A percentile compares a stretch with the other conserved stretches of the same genome.
Conservation (phyloP, 2,888 invertebrate genomes). For the Anticlea derivata region DNA sequence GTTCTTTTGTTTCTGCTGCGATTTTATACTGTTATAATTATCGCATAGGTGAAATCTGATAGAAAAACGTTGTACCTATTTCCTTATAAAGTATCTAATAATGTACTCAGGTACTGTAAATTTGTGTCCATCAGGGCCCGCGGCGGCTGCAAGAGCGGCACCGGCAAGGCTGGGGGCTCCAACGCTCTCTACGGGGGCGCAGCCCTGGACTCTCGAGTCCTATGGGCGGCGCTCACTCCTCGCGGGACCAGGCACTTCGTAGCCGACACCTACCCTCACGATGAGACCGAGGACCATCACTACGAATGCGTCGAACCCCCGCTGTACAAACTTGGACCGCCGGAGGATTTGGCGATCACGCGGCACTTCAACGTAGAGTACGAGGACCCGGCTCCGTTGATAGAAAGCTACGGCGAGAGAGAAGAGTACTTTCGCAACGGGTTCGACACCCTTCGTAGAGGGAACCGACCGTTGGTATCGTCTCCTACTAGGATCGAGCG, state of each 20-base stretch:
- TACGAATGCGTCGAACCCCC: slow-evolving; percentile 88
- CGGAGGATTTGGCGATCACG: slow-evolving; percentile 84
- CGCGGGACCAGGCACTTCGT: slow-evolving; percentile 92
- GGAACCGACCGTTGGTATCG: slow-evolving; percentile 87
- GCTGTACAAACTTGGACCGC: slow-evolving; percentile 76
- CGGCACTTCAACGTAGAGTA: slow-evolving; percentile 92
- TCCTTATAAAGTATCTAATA: slow-evolving; percentile 14
- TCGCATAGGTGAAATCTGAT: too few relatives aligned
- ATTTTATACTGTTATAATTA: too few relatives aligned
- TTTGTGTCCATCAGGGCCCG: slow-evolving; percentile 58
- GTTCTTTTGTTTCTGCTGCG: too few relatives aligned
- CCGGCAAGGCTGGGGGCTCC: slow-evolving; percentile 79
- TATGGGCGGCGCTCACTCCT: slow-evolving; percentile 94
- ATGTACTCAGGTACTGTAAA: slow-evolving; percentile 29
- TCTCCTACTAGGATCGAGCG: slow-evolving; percentile 92
- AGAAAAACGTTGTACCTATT: too few relatives aligned
- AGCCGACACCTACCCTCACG: slow-evolving; percentile 86
- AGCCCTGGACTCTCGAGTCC: slow-evolving; percentile 86
- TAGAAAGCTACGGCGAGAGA: slow-evolving; percentile 87
- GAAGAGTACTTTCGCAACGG: slow-evolving; percentile 76
- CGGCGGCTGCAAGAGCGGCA: slow-evolving; percentile 81
- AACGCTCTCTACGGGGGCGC: slow-evolving; percentile 74
- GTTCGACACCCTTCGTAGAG: slow-evolving; percentile 75
- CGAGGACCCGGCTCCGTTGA: slow-evolving; percentile 90
- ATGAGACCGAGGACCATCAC: slow-evolving; percentile 86